Base-by-base conservation (phyloP, 1,140 invertebrate genomes). In the Leptopilina clavipes region DNA sequence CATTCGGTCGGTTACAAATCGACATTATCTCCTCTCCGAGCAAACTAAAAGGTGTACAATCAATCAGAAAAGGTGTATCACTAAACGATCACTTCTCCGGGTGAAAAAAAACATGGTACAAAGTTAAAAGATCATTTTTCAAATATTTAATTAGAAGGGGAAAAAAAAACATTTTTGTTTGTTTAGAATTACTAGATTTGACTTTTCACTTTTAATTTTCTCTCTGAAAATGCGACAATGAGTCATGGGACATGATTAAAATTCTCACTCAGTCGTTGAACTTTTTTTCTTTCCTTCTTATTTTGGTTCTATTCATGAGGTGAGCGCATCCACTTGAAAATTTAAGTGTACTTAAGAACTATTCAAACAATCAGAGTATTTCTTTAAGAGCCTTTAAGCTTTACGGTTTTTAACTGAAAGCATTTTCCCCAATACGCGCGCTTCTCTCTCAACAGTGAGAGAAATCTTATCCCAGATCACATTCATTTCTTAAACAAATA, bases 281-380 rank as follows among this genome's bases (percentile, higher is more conserved):
- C n/a, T 2, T 52, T 52, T 52, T 52, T 31, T 31, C n/a, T 31
- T 31, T 2, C 25, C 1, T 31, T 31, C 25, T 2, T 31, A 2
- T 31, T 31, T 31, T 31, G 25, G 1, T 1, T 52, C n/a, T 52
- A 52, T 52, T 52, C 48, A 52, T 17, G 59, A 65, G 22, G 14
- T 65, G 59, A 0, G 22, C 6, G 22, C 59, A 31, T 25, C 59
- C 56, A 65, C 56, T 65, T 65, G 59, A 65, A 40, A 65, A 31
- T 65, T 65, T 37, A 31, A 65, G 59, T 65, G 25, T 25, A 65
- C 25, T 31, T 65, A 65, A 31, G 59, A 65, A 37, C 59, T 65
- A 65, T 65, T 65, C 59, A 65, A 65, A 65, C 59, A 65, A 65
- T 37, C 19, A 65, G 59, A 37, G 22, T 65, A 65, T 65, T 65